Evolutionary conservation across 2,113 vertebrate species (phyloP).

Genomic region (Bombycilla garrulus): DNA sequence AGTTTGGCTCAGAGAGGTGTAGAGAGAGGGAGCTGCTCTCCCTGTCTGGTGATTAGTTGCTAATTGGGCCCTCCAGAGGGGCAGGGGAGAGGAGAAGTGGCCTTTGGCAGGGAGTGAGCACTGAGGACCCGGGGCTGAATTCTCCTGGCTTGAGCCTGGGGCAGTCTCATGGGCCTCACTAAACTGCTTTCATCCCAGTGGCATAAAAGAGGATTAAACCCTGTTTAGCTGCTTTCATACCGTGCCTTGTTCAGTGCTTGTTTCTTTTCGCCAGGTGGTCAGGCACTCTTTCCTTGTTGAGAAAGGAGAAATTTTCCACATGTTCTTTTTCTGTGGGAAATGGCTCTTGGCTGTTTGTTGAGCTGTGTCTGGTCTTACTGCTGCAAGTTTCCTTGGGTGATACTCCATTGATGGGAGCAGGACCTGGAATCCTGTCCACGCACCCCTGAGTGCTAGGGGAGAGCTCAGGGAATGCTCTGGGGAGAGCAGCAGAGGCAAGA

Average conservation of each 20-base stretch:
- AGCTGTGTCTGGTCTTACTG: not conserved
- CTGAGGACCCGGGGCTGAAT: not conserved
- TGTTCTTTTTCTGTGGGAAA: not conserved
- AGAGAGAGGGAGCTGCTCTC: not conserved
- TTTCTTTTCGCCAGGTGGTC: not conserved
- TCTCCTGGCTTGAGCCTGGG: not conserved
- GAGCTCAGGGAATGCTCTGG: not conserved
- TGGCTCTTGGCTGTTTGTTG: not conserved
- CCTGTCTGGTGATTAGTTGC: not conserved
- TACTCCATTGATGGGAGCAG: rapidly evolving
- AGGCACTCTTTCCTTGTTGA: not conserved
- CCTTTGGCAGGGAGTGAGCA: not conserved
- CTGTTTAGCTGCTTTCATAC: conserved; percentile 10
- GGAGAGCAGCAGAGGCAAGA: not conserved
- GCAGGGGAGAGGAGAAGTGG: not conserved
- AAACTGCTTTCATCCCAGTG: conserved; percentile 58
- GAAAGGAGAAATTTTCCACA: not conserved
- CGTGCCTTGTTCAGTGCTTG: not conserved
- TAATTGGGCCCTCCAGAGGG: conserved; percentile 3
- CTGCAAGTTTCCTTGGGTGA: not conserved
- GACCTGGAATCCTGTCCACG: not conserved
- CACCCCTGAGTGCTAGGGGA: not conserved
- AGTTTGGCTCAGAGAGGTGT: not conserved
- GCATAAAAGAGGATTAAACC: conserved; percentile 57
- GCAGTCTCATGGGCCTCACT: conserved; percentile 42